Percentiles rank a stretch among this genome's conserved stretches.
Conservation (phyloP, 2,797 vertebrate species). For the Monodelphis domestica region DNA sequence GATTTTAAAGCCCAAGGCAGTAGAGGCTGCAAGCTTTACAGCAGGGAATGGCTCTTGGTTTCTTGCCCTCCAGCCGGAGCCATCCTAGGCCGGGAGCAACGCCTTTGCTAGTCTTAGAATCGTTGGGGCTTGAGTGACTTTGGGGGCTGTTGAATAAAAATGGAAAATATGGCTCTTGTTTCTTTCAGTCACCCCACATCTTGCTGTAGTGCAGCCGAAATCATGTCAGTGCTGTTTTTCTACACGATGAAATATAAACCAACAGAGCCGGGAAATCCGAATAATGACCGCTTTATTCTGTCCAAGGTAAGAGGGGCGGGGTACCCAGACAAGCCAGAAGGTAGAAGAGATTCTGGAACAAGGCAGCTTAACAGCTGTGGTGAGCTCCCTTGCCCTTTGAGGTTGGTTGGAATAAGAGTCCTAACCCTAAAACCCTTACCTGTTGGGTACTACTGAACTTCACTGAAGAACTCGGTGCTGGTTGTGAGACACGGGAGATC, state of each 20-base stretch:
- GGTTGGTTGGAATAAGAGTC: not conserved
- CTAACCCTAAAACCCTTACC: not conserved
- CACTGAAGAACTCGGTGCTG: no score
- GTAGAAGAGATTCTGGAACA: not conserved
- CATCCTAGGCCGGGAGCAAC: not conserved
- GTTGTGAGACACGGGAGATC: no score
- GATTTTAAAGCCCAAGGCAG: not conserved
- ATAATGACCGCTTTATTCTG: constrained; percentile 92
- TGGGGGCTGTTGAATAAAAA: not conserved
- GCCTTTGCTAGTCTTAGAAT: not conserved
- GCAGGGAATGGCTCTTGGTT: not conserved
- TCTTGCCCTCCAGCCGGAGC: not conserved
- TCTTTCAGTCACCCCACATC: constrained; percentile 89
- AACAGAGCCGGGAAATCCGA: constrained; percentile 87
- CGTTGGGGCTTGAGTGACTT: not conserved
- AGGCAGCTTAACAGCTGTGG: not conserved
- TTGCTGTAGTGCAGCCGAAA: constrained; percentile 93
- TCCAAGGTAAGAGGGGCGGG: constrained; percentile 87
- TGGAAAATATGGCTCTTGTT: not conserved
- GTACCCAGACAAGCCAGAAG: constrained; percentile 4
- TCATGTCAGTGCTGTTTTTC: constrained; percentile 94
- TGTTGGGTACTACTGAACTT: not conserved
- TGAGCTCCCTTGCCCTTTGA: not conserved
- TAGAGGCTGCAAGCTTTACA: not conserved
- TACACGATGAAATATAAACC: constrained; percentile 92